Evolutionary conservation across 2,888 invertebrate species (phyloP).

Genomic region (Chrysomela aeneicollis): DNA sequence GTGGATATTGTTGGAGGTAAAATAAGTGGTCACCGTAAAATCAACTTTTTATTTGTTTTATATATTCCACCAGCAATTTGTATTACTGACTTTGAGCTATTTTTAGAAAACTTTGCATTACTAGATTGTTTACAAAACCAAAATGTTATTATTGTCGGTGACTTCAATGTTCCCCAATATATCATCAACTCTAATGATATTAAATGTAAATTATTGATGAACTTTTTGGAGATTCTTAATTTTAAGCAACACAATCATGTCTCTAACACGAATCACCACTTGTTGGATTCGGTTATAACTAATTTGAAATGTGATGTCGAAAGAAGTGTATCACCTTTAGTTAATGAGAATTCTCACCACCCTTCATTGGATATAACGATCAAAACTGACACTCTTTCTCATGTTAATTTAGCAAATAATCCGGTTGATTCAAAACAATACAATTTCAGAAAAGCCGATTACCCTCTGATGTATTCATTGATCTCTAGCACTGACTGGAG

Average conservation of each 20-base stretch:
- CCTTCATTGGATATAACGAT: constrained; percentile 3
- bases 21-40: neutral
- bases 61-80: constrained; percentile 14
- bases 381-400: neutral
- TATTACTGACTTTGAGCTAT: neutral
- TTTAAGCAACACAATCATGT: constrained; percentile 7
- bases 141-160: constrained; percentile 16
- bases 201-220: neutral
- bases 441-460: constrained; percentile 12
- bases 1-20: constrained; percentile 11
- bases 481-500: neutral
- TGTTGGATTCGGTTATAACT: constrained; percentile 3
- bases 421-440: neutral
- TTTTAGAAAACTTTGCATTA: constrained; percentile 8
- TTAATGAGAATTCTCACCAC: neutral
- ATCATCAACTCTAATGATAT: neutral
- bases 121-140: constrained; percentile 3
- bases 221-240: neutral
- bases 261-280: neutral
- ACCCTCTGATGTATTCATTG: constrained; percentile 7
- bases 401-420: neutral
- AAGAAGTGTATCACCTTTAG: neutral
- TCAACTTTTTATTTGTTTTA: constrained; percentile 6
- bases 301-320: neutral
- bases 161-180: constrained; percentile 15